Conservation (phyloP, 2,797 vertebrate genomes). For the Urosaurus nigricauda region DNA sequence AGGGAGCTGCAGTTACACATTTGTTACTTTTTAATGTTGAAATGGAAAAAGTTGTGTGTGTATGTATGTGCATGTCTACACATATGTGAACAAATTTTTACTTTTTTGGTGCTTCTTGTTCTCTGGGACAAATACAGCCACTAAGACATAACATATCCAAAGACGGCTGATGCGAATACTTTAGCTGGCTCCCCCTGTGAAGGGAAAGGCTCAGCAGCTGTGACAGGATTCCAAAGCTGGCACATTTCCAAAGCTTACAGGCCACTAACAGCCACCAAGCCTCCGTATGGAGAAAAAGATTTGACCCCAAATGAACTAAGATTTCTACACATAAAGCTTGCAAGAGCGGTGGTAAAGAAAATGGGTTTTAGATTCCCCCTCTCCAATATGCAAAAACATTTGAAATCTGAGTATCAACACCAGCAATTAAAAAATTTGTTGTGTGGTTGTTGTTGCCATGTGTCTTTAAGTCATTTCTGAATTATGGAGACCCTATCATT, state of each 20-base stretch:
- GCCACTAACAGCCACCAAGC: not conserved
- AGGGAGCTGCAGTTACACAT: not conserved
- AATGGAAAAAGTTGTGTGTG: not conserved
- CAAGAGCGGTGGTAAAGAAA: not conserved
- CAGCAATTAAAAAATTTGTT: not conserved
- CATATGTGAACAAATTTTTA: not conserved
- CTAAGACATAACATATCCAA: not conserved
- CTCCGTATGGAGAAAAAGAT: not conserved
- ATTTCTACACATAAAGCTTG: not conserved
- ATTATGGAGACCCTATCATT: too few relatives aligned
- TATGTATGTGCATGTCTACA: not conserved
- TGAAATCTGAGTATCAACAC: not conserved
- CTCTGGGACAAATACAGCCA: slow-evolving; percentile 10
- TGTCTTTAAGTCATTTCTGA: too few relatives aligned
- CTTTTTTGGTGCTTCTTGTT: not conserved
- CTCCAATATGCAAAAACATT: not conserved
- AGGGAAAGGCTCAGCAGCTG: slow-evolving; percentile 34
- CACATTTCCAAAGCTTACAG: slow-evolving; percentile 13
- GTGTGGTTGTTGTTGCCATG: too few relatives aligned
- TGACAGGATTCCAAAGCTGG: slow-evolving; percentile 13
- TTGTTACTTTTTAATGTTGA: not conserved
- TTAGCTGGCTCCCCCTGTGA: not conserved
- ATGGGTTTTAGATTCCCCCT: not conserved
- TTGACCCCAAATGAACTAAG: slow-evolving; percentile 15
- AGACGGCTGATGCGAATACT: not conserved